A percentile compares a stretch with the other conserved stretches of the same genome.
Conservation (phyloP, 2,797 vertebrate species). For the Spatula clypeata region DNA sequence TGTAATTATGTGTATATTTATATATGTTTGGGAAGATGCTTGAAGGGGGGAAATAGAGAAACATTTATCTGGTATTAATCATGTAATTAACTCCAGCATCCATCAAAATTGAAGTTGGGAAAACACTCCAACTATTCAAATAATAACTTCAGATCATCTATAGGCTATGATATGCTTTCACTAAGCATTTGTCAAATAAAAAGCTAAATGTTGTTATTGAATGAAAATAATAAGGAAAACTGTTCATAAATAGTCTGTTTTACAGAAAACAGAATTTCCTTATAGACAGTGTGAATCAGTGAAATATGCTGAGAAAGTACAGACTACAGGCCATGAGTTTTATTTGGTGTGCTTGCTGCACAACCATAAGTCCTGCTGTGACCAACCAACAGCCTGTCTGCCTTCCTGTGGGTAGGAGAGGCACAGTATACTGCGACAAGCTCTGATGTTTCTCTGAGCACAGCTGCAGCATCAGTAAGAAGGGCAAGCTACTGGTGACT, state of each 20-base stretch:
- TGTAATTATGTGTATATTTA: neutral
- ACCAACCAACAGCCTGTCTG: neutral
- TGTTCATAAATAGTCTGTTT: neutral
- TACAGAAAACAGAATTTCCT: neutral
- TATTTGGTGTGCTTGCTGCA: neutral
- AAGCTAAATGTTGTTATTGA: neutral
- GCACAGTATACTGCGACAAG: fast-evolving
- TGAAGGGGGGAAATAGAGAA: neutral
- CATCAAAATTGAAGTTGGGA: neutral
- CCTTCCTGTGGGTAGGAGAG: neutral
- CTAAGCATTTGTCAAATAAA: neutral
- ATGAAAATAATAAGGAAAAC: neutral
- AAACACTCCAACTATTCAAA: neutral
- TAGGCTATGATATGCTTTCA: neutral
- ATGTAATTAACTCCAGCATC: neutral
- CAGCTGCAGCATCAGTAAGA: neutral
- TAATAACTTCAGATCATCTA: neutral
- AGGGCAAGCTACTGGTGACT: neutral
- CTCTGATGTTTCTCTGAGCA: neutral
- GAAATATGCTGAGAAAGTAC: neutral
- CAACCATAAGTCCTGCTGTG: neutral
- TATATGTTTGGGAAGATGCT: neutral
- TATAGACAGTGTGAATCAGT: neutral
- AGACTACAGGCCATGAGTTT: neutral
- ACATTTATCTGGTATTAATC: neutral